These are phyloP conservation scores for Xerus inauris DNA, from an alignment of 2,113 vertebrate species.

Conservation along the genomic window DNA sequence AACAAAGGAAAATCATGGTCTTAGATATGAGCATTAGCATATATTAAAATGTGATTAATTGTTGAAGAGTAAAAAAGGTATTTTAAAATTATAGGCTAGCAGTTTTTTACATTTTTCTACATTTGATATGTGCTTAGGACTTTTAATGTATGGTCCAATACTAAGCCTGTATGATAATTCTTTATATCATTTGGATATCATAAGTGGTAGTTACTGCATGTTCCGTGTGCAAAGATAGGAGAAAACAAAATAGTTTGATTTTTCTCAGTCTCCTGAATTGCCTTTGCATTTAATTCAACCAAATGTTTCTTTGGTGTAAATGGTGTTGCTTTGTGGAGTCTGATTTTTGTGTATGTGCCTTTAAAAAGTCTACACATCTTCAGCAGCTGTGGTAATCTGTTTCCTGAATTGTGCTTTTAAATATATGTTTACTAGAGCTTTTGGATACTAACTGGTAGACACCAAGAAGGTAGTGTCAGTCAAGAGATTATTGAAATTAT, in stretches of 20 bases:
- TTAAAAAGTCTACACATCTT: background rate
- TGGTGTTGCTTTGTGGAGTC: constrained; percentile 11
- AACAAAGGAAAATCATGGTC: constrained; percentile 29
- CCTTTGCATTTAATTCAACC: constrained; percentile 53
- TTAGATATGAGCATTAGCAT: background rate
- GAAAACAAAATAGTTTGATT: constrained; percentile 56
- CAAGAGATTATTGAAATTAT: constrained; percentile 50
- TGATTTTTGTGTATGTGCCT: constrained; percentile 48
- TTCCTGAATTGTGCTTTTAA: constrained; percentile 44
- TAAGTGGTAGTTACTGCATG: constrained; percentile 20
- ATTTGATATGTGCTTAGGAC: background rate
- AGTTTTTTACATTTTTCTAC: constrained; percentile 49
- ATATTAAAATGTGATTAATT: constrained; percentile 20
- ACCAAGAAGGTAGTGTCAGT: constrained; percentile 14
- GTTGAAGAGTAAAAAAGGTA: constrained; percentile 32
- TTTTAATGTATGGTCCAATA: constrained; percentile 36
- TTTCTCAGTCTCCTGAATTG: background rate
- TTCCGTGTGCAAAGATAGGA: constrained; percentile 37
- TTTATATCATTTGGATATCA: background rate
- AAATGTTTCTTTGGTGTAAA: constrained; percentile 38
- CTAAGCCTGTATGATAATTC: constrained; percentile 16
- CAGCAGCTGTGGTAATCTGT: constrained; percentile 15
- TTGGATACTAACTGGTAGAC: constrained; percentile 38
- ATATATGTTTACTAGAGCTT: constrained; percentile 1
- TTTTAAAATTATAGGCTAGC: constrained; percentile 4